Evolutionary conservation across 2,113 vertebrate genomes (phyloP).

Genomic region (Epinephelus lanceolatus): DNA sequence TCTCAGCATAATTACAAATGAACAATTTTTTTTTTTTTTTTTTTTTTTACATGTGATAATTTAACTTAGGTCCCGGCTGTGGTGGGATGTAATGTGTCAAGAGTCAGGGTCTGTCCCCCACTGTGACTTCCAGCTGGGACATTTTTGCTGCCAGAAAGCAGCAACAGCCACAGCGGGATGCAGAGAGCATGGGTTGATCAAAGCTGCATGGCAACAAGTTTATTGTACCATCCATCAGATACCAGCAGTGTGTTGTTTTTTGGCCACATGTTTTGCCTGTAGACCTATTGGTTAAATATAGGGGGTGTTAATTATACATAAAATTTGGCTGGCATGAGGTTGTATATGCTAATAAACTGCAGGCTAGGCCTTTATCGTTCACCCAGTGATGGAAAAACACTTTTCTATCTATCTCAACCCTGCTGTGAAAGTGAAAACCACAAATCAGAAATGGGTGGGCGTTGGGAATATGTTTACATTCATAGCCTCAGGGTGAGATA

Average conservation of each 20-base stretch:
- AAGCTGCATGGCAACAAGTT: constrained; percentile 26
- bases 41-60: not conserved
- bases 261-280: not conserved
- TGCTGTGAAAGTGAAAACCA: constrained; percentile 21
- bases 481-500: constrained; percentile 10
- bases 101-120: not conserved
- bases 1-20: not conserved
- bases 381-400: not conserved
- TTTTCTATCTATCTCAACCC: constrained; percentile 1
- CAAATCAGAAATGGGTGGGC: not conserved
- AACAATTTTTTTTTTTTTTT: not conserved
- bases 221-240: not conserved
- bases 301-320: not conserved
- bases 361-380: not conserved
- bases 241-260: not conserved
- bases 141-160: constrained; percentile 9
- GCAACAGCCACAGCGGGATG: constrained; percentile 21
- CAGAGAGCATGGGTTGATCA: constrained; percentile 26
- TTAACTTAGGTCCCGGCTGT: not conserved
- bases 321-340: not conserved
- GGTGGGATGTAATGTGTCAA: not conserved
- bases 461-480: not conserved
- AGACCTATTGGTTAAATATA: not conserved
- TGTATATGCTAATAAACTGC: not conserved
- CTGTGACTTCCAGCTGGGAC: constrained; percentile 20